These are phyloP conservation scores for Dione juno DNA, from an alignment of 2,888 invertebrate species.

Conservation along the genomic window DNA sequence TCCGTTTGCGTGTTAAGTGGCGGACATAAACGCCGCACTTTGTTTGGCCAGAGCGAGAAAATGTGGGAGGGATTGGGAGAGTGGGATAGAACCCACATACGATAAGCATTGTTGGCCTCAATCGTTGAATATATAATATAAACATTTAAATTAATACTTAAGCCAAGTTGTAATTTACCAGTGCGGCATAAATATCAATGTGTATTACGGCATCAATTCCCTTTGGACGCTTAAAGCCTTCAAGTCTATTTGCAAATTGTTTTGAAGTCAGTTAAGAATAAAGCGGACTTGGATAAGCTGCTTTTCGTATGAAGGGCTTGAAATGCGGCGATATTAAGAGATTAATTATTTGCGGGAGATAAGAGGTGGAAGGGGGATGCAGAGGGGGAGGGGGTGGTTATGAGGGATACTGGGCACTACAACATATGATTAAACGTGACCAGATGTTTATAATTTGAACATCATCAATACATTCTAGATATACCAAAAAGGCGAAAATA, in stretches of 20 bases:
- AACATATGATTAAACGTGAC: conserved; percentile 17
- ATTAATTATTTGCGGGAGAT: conserved; percentile 31
- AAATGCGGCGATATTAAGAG: conserved; percentile 30
- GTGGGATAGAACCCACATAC: no score
- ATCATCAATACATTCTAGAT: background rate
- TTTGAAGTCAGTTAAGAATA: conserved; percentile 22
- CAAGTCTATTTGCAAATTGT: conserved; percentile 17
- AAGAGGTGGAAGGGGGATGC: background rate
- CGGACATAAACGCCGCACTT: no score
- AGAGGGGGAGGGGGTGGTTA: background rate
- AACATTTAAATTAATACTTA: conserved; percentile 6
- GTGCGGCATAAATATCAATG: background rate
- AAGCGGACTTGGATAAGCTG: conserved; percentile 31
- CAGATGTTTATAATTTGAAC: background rate
- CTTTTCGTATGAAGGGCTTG: conserved; percentile 31
- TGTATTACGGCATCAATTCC: background rate
- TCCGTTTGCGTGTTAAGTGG: no score
- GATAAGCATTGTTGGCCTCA: no score
- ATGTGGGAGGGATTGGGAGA: no score
- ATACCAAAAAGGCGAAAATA: background rate
- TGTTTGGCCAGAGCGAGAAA: no score
- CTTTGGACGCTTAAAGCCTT: conserved; percentile 4
- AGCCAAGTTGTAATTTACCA: background rate
- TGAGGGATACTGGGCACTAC: background rate
- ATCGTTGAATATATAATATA: background rate